Evolutionary conservation across 2,113 vertebrate genomes (phyloP), one percentile per base, ranked within the genome.

Genomic region (Thalassoma bifasciatum): DNA sequence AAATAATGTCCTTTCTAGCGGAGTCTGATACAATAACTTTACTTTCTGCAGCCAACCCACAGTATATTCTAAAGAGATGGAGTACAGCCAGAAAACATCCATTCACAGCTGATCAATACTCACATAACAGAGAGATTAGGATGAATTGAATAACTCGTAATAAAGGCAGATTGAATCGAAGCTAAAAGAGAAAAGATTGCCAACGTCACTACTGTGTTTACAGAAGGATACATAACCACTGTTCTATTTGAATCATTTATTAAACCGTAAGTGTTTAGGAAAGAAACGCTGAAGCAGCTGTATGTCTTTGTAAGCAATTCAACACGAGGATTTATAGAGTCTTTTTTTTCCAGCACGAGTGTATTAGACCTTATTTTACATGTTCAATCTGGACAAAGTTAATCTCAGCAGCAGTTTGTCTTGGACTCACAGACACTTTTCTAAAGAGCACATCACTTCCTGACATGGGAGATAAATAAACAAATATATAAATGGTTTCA

Each of bases 51-150:
- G 60, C 44, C 37, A 66, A 56, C 12, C 21, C 9, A 17, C 61
- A 68, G 34, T 57, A 19, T 52, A 53, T 53, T 62, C 38, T 62
- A 53, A 70, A 64, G 16, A 12, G 40, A 65, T 62, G 66, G 40
- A 75, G 40, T 3, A 10, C 17, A 56, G 81, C 71, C 78, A 75
- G 59, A 53, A 61, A 67, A 50, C 42, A 67, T 82, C 38, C 57
- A 37, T 47, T 61, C 13, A 34, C 24, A 3, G 44, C 23, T 47
- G 46, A 89, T 86, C 80, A 75, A 86, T 85, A 84, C 24, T 40
- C 34, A 54, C 56, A 63, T 75, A 61, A 44, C 30, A 51, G 54
- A 82, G 47, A 37, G 42, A 67, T 3, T 40, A 14, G 34, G 66
- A 74, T 56, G 19, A 53, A 83, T 73, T 38, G 38, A 72, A 66